Evolutionary conservation across 2,888 invertebrate species (phyloP), one percentile per base, ranked within the genome.

Genomic region (Calliscelio sp.): DNA sequence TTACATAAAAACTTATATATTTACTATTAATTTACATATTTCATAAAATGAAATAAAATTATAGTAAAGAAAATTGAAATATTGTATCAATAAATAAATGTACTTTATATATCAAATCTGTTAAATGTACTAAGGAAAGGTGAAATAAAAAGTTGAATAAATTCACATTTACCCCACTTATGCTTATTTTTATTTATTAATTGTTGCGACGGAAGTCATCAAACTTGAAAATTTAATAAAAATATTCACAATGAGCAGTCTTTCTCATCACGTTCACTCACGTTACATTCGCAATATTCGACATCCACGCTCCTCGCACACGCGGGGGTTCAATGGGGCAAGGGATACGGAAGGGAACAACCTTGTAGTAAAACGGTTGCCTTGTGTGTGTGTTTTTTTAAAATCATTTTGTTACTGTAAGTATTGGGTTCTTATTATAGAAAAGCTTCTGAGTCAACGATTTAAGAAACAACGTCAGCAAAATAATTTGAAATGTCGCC

Each of bases 201-300:
- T 92, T 92, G 90, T 92, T 92, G 90, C 90, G 92, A 93, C 92
- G 92, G 91, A 93, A 91, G 93, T 93, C 92, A 92, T 92, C 92
- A 93, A 93, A 93, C 91, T 93, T 93, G 93, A 92, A 93, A 93
- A 93, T 93, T 93, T 93, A 93, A 93, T 93, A 93, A 93, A 93
- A 93, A 93, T 93, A 93, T 93, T 93, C 93, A 93, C 93, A 93
- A 89, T 92, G 92, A 93, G 92, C 93, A 93, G 91, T 92, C 91
- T 91, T 91, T 91, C 91, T 90, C 87, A 70, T 71, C 79, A 80
- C 82, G 46, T 82, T 89, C 89, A 89, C 87, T 90, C 90, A 82
- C 87, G 28, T 83, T 87, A 85, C 85, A 87, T 87, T 88, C 86
- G 84, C 85, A 81, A 84, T n/a, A 85, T 79, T 79, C 68, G 77